Evolutionary conservation across 2,888 invertebrate species (phyloP).

Genomic region (Andrena hattorfiana): DNA sequence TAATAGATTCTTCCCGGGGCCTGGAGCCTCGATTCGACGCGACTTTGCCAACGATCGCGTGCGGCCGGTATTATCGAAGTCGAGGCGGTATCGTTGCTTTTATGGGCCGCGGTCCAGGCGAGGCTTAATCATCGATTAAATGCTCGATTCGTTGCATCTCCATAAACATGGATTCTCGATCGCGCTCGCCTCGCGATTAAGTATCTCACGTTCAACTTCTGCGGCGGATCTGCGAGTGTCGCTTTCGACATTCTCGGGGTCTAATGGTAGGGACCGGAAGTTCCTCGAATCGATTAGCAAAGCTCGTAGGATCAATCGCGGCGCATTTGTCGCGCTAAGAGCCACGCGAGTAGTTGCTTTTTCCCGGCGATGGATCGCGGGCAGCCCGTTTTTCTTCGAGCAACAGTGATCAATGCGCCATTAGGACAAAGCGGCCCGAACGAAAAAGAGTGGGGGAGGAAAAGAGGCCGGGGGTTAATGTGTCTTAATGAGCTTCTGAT

Average conservation of each 20-base stretch:
- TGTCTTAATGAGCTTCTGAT: conserved; percentile 71
- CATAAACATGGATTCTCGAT: neutral
- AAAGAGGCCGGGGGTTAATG: conserved; percentile 64
- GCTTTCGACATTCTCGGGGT: no score
- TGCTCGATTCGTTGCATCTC: conserved; percentile 1
- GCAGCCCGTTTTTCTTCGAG: conserved; percentile 42
- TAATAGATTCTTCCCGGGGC: conserved; percentile 53
- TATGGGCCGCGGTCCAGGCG: neutral
- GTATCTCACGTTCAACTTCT: neutral
- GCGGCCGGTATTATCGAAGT: conserved; percentile 5
- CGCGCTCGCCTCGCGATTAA: neutral
- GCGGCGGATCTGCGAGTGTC: neutral
- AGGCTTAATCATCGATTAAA: conserved; percentile 16
- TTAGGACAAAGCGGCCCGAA: conserved; percentile 50
- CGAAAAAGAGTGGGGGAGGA: conserved; percentile 1
- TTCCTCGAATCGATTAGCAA: conserved; percentile 28
- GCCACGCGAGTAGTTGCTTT: conserved; percentile 18
- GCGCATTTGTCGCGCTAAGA: conserved; percentile 36
- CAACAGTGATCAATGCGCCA: conserved; percentile 65
- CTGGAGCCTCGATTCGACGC: conserved; percentile 16
- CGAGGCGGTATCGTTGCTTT: conserved; percentile 15
- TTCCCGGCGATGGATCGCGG: conserved; percentile 7
- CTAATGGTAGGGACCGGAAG: neutral
- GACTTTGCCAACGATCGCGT: conserved; percentile 24
- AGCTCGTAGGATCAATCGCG: conserved; percentile 13